Evolutionary conservation across 2,113 vertebrate species (phyloP).

Genomic region (Siniperca chuatsi): DNA sequence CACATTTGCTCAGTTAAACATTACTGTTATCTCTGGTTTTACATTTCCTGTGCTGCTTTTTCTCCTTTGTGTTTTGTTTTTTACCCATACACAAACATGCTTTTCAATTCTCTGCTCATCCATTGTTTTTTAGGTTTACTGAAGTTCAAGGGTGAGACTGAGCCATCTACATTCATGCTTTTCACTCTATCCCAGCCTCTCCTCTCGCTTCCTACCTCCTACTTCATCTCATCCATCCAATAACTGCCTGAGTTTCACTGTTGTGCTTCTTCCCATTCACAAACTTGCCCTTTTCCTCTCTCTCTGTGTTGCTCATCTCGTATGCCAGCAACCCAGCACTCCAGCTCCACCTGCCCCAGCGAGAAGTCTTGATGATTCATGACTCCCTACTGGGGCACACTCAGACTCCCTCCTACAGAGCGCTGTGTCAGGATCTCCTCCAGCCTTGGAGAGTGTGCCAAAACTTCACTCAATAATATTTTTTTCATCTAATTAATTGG

Average conservation of each 20-base stretch:
- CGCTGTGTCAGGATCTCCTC: constrained; percentile 10
- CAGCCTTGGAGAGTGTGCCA: constrained; percentile 13
- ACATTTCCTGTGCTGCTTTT: background rate
- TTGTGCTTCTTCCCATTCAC: constrained; percentile 5
- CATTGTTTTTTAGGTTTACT: background rate
- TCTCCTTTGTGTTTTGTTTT: background rate
- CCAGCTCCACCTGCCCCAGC: background rate
- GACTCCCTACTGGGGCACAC: constrained; percentile 21
- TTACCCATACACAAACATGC: background rate
- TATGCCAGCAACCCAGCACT: background rate
- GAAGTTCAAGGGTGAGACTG: background rate
- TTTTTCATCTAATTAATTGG: constrained; percentile 3
- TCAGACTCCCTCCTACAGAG: constrained; percentile 36
- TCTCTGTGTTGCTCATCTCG: constrained; percentile 8
- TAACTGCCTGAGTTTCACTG: constrained; percentile 9
- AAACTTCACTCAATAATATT: constrained; percentile 22
- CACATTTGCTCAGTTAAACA: background rate
- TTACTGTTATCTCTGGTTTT: background rate
- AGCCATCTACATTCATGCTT: background rate
- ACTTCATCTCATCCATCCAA: background rate
- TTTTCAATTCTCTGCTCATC: background rate
- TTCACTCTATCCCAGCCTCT: background rate
- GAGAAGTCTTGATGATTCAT: constrained; percentile 33
- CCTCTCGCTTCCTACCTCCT: background rate
- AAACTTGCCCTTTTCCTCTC: background rate